phyloP scores from a whole-genome alignment of 2,888 invertebrate species.

The Agonopterix arenella region DNA sequence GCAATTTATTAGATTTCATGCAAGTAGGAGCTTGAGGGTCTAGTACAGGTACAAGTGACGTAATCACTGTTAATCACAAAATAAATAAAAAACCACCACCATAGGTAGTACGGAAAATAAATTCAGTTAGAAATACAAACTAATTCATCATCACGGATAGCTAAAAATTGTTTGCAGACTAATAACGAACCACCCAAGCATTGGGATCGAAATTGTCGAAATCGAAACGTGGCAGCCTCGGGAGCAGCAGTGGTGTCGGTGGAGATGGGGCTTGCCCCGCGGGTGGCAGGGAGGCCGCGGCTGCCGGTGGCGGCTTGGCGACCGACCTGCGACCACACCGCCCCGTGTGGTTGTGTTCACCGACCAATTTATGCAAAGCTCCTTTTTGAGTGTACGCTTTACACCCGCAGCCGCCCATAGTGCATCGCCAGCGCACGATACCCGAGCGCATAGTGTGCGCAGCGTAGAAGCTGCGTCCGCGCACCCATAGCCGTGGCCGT shows the following conservation, averaged over 20 bases:
- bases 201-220: slow-evolving; percentile 63
- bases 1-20: too few relatives aligned
- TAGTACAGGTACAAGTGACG: too few relatives aligned
- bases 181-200: slow-evolving; percentile 63
- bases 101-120: too few relatives aligned
- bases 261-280: slow-evolving; percentile 36
- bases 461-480: slow-evolving; percentile 69
- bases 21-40: too few relatives aligned
- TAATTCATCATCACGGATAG: too few relatives aligned
- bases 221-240: slow-evolving; percentile 50
- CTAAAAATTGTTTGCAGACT: slow-evolving; percentile 8
- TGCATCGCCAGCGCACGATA: slow-evolving; percentile 68
- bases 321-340: slow-evolving; percentile 48
- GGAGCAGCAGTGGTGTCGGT: slow-evolving; percentile 47
- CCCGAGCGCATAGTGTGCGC: slow-evolving; percentile 72
- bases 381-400: slow-evolving; percentile 70
- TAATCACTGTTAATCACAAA: too few relatives aligned
- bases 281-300: slow-evolving; percentile 4
- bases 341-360: slow-evolving; percentile 65
- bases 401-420: slow-evolving; percentile 70
- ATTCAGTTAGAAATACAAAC: too few relatives aligned
- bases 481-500: slow-evolving; percentile 65
- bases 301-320: slow-evolving; percentile 19
- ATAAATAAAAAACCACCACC: too few relatives aligned
- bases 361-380: slow-evolving; percentile 61